Evolutionary conservation across 2,113 vertebrate genomes (phyloP).

Genomic region (Azemiops feae): DNA sequence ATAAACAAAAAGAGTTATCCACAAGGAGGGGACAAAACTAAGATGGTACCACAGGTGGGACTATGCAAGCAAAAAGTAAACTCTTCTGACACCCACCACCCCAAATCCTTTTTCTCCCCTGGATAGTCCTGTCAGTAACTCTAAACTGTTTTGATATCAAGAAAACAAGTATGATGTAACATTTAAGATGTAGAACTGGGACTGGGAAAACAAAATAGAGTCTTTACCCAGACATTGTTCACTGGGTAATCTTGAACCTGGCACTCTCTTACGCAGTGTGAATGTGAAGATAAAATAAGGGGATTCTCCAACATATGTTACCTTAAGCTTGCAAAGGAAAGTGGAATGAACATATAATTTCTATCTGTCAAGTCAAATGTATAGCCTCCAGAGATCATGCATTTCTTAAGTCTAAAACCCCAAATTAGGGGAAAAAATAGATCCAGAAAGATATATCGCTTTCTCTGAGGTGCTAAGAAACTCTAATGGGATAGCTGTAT

Average conservation of each 20-base stretch:
- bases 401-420: neutral
- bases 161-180: neutral
- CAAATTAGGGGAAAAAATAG: neutral
- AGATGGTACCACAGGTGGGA: neutral
- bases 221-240: neutral
- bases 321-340: neutral
- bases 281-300: neutral
- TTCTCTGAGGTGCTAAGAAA: neutral
- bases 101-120: neutral
- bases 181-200: neutral
- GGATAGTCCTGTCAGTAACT: neutral
- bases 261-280: neutral
- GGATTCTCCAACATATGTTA: neutral
- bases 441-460: neutral
- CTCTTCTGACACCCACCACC: neutral
- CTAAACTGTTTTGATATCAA: neutral
- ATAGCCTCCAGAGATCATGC: neutral
- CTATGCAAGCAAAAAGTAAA: neutral
- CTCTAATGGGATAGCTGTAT: neutral
- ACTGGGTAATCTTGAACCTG: neutral
- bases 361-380: neutral
- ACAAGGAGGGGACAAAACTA: too few species aligned
- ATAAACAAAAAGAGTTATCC: too few species aligned
- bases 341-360: neutral
- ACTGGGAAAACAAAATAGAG: neutral